Base-by-base conservation (phyloP, 2,888 invertebrate genomes). In the Perizoma flavofasciatum region DNA sequence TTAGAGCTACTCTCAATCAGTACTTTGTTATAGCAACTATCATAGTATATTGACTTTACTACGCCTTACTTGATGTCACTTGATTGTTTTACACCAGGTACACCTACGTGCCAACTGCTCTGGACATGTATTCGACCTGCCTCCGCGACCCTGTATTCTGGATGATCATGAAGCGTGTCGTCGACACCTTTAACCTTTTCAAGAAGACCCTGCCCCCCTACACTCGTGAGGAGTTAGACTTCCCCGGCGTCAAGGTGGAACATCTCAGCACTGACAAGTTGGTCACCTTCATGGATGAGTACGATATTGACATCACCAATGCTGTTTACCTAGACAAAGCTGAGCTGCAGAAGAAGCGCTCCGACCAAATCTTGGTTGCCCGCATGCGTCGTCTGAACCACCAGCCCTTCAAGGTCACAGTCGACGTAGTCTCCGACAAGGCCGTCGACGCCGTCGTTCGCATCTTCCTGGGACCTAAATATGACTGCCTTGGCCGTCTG, bases 141-240 rank as follows among this genome's bases (percentile, higher is more conserved):
- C 82, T 95, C 73, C 94, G 96, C 54, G 96, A 96, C 83, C 96
- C 96, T 9, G 92, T 95, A 57, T 95, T 94, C 93, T 96, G 95
- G 90, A 93, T 93, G 69, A 83, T 96, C 68, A 93, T 94, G 88
- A 94, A 95, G 81, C 94, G 94, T 66, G 83, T 95, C 75, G 77
- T 90, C 48, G 84, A 93, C 63, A 91, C 86, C 67, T 93, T 93
- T 81, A 83, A 88, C 64, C 90, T 93, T 53, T 95, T 94, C 92
- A 95, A 95, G 83, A 80, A 86, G 58, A 86, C 90, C 71, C 79
- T 95, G 58, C 90, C 93, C 6, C 86, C 85, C 0, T 96, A 96
- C 89, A 93, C 92, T 22, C 85, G 85, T 55, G 91, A 94, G 0
- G 94, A 95, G 70, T 82, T 95, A 46, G 79, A 84, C 67, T 95